A percentile compares a stretch with the other conserved stretches of the same genome.
Conservation (phyloP, 2,797 vertebrate genomes). For the Carapus acus region DNA sequence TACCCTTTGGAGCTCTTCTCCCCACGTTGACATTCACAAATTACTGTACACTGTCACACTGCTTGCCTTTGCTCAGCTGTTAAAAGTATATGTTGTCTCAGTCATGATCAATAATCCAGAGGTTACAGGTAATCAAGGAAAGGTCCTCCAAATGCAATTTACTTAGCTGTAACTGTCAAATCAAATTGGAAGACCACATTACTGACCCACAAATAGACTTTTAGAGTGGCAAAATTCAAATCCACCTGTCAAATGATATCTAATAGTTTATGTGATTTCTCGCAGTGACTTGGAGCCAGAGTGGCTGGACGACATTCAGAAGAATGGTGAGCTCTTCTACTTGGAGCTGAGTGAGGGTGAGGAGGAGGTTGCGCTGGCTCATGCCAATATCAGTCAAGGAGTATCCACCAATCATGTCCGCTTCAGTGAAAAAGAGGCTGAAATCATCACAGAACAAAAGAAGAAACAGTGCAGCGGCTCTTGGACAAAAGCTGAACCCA, state of each 20-base stretch:
- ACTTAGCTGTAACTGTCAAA: not conserved
- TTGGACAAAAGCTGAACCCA: conserved; percentile 67
- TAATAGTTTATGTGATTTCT: conserved; percentile 3
- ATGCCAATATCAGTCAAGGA: conserved; percentile 60
- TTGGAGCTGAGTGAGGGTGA: conserved; percentile 91
- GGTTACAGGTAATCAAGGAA: too few relatives aligned
- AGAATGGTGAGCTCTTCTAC: conserved; percentile 94
- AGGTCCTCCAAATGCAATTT: not conserved
- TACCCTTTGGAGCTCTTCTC: not conserved
- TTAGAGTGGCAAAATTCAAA: not conserved
- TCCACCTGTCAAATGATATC: not conserved
- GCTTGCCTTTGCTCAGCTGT: too few relatives aligned
- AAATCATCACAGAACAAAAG: conserved; percentile 80
- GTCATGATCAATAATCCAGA: not conserved
- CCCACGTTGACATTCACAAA: not conserved
- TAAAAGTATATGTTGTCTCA: not conserved
- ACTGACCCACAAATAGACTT: not conserved
- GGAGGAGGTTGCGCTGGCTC: conserved; percentile 78
- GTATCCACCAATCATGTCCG: conserved; percentile 82
- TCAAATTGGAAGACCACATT: too few relatives aligned
- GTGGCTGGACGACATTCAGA: conserved; percentile 91
- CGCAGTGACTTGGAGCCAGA: conserved; percentile 90
- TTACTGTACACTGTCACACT: too few relatives aligned
- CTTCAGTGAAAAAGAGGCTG: conserved; percentile 87
- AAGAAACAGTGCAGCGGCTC: conserved; percentile 58